phyloP scores from a whole-genome alignment of 2,888 invertebrate genomes.

The Noctua janthe region DNA sequence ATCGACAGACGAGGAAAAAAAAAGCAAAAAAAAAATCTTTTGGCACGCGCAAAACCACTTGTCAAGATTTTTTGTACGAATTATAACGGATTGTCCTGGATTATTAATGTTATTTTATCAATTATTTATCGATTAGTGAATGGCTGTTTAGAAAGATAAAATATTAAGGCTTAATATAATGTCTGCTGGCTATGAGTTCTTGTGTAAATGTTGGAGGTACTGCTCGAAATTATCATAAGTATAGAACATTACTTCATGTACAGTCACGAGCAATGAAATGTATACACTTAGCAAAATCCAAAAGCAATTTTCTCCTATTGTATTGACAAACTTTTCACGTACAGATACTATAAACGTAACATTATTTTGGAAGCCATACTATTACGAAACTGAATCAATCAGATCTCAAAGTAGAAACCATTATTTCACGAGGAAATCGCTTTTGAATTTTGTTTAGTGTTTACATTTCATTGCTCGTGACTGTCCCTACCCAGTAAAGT shows the following conservation, averaged over 20 bases:
- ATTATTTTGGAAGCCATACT: too few species aligned
- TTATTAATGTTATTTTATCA: slow-evolving; percentile 37
- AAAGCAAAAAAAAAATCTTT: slow-evolving; percentile 58
- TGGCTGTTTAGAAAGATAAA: background rate
- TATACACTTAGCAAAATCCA: too few species aligned
- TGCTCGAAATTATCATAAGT: background rate
- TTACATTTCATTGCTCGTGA: too few species aligned
- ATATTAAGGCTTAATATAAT: background rate
- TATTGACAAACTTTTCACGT: too few species aligned
- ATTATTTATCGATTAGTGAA: slow-evolving; percentile 27
- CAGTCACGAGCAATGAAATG: too few species aligned
- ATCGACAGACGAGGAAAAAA: slow-evolving; percentile 46
- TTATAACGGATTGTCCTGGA: slow-evolving; percentile 72
- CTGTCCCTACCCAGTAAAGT: background rate
- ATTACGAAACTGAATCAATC: too few species aligned
- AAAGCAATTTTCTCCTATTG: too few species aligned
- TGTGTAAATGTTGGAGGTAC: background rate
- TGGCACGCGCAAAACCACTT: slow-evolving; percentile 69
- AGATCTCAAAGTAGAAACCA: too few species aligned
- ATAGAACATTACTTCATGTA: background rate
- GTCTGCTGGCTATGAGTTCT: background rate
- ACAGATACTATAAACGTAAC: too few species aligned
- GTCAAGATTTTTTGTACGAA: slow-evolving; percentile 67
- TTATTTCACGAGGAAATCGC: too few species aligned
- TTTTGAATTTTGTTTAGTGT: too few species aligned